A percentile compares a stretch with the other conserved stretches of the same genome.
Conservation (phyloP, 37 sponge, comb jelly and placozoan genomes). For the Lycopodina hypogea region DNA sequence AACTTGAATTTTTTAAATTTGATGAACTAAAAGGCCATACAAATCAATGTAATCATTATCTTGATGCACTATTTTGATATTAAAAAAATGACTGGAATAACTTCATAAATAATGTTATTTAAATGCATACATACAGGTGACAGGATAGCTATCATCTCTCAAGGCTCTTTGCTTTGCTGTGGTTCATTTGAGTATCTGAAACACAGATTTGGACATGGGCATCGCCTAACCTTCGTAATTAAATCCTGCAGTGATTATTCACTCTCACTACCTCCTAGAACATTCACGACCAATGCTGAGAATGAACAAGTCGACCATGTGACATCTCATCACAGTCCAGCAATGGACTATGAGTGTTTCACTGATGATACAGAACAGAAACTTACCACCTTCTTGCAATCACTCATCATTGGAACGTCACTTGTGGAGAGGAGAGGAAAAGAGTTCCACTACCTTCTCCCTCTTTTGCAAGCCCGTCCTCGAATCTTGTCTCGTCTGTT, state of each 20-base stretch:
- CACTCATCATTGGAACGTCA: constrained; percentile 36
- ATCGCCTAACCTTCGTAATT: constrained; percentile 73
- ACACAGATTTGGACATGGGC: constrained; percentile 73
- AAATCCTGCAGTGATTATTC: neutral
- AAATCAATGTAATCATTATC: no score
- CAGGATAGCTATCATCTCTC: constrained; percentile 91
- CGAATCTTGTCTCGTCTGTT: constrained; percentile 47
- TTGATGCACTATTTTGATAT: no score
- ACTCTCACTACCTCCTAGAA: constrained; percentile 5
- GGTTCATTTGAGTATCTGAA: constrained; percentile 82
- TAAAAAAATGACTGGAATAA: no score
- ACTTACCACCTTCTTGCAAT: constrained; percentile 19
- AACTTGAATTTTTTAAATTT: no score
- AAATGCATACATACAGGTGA: no score
- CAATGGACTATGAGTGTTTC: neutral
- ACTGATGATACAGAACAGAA: neutral
- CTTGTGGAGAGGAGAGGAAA: constrained; percentile 59
- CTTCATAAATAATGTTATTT: no score
- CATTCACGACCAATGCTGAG: constrained; percentile 14
- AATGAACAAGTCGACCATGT: neutral
- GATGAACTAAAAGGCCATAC: no score
- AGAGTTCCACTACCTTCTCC: constrained; percentile 75
- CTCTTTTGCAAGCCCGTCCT: constrained; percentile 58
- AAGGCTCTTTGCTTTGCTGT: constrained; percentile 82
- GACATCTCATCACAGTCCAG: neutral